Evolutionary conservation across 2,888 invertebrate species (phyloP).

Genomic region (Ceraclea dissimilis): DNA sequence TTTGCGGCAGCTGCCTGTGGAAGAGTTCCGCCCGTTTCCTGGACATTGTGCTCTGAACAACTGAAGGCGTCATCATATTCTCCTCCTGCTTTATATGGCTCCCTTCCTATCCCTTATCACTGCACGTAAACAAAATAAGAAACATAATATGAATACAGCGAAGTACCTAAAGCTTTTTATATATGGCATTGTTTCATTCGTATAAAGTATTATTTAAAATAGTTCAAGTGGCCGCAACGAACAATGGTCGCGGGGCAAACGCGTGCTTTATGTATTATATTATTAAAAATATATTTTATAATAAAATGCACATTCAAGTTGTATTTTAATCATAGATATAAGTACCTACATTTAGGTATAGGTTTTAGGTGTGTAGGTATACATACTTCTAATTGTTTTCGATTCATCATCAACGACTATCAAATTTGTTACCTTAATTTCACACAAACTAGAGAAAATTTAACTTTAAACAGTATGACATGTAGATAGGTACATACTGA

Average conservation of each 20-base stretch:
- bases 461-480: too few relatives aligned
- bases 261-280: conserved; percentile 12
- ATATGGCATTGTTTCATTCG: conserved; percentile 19
- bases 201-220: not conserved
- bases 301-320: too few relatives aligned
- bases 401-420: too few relatives aligned
- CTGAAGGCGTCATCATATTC: conserved; percentile 22
- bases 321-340: too few relatives aligned
- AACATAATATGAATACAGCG: conserved; percentile 13
- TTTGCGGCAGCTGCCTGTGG: conserved; percentile 20
- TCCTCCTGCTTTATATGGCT: not conserved
- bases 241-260: conserved; percentile 16
- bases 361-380: too few relatives aligned
- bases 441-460: too few relatives aligned
- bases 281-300: too few relatives aligned
- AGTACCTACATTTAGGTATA: too few relatives aligned
- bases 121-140: not conserved
- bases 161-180: too few relatives aligned
- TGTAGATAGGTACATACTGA: too few relatives aligned
- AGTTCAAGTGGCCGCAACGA: conserved; percentile 17
- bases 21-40: conserved; percentile 23
- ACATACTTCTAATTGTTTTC: too few relatives aligned
- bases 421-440: too few relatives aligned
- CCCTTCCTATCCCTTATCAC: conserved; percentile 22
- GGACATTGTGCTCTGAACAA: conserved; percentile 21